Evolutionary conservation across 1,140 invertebrate genomes (phyloP), one percentile per base, ranked within the genome.

Genomic region (Sweltsa coloradensis): DNA sequence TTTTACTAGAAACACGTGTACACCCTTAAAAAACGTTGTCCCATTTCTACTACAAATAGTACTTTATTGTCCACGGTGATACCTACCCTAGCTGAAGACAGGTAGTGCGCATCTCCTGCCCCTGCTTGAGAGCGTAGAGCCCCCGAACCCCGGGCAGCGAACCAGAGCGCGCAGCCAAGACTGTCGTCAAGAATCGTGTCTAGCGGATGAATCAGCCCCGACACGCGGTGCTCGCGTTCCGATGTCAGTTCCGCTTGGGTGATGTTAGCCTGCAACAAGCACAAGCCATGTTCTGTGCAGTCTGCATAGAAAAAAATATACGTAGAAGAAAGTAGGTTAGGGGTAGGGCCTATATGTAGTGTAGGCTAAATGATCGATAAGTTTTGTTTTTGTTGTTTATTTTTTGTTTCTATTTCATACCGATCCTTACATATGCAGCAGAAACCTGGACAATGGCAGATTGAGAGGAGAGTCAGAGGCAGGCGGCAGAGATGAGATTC

Each of bases 161-260:
- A 99, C 91, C 92, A 98, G 14, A 97, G 69, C 21, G 93, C 91
- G 69, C 88, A 90, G 5, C 84, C 85, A 26, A 98, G 74, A 65
- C 89, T 94, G 62, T 98, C 94, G 70, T 99, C 95, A n/a, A 99
- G 62, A 34, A 98, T 79, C 11, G 89, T 92, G 51, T 76, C 68
- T 34, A 83, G 70, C 1, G 90, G 90, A 69, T 84, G 80, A 3
- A 96, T 74, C 34, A 98, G 71, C 65, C 91, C 70, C 18, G 71
- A 69, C 47, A 89, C 84, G 52, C 67, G 66, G 11, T 62, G 55
- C 37, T 73, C 60, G 45, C 81, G 70, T 40, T 66, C 50, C 51
- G 65, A 47, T 53, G 72, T 57, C 34, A 96, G 60, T 66, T 89
- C 81, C 47, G 73, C 59, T 51, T 73, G 70, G 1, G 71, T 69